Base-by-base conservation (phyloP, 2,113 vertebrate species). In the Excalfactoria chinensis region DNA sequence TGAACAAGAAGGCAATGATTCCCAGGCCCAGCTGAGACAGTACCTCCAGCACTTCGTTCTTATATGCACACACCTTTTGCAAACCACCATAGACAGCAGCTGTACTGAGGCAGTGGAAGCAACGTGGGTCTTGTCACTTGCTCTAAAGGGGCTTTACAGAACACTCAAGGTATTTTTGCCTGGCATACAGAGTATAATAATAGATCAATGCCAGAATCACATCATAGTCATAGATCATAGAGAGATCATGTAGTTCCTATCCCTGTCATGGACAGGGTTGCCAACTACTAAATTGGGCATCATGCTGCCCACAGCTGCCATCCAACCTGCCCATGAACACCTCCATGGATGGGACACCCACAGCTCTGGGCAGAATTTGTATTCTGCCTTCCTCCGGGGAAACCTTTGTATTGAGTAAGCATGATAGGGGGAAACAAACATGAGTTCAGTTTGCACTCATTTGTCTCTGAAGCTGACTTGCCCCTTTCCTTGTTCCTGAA, bases 111-210 rank as follows among this genome's bases (percentile, higher is more conserved):
- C 98, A 1, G 99, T 99, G 91, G 99, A 99, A 94, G 99, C 98
- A 44, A 99, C 98, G 3, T 99, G 99, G 99, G 98, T 99, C 86
- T 97, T 99, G 53, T 99, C 99, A 0, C 97, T 99, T 1, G 98
- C 98, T 40, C 98, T 99, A 2, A 99, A 99, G 96, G 99, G 99
- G 28, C 98, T 99, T 78, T 99, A 99, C 97, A 98, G 98, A 93
- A 99, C 98, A 8, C 97, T 99, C 9, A 99, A 99, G 98, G 99
- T 99, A 97, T 26, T 64, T 46, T 69, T 30, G 30, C 32, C 37
- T 87, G 56, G 22, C 43, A 9, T 0, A 0, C 9, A n/a, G 8
- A 30, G 22, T 40, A 7, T 14, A 41, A 8, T 16, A 41, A 44
- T 0, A 25, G 8, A 87, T 35, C 44, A 76, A 66, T 28, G 16